A percentile compares a stretch with the other conserved stretches of the same genome.
Evolutionary conservation across 2,797 vertebrate species (phyloP).

Genomic region (Avahi laniger): DNA sequence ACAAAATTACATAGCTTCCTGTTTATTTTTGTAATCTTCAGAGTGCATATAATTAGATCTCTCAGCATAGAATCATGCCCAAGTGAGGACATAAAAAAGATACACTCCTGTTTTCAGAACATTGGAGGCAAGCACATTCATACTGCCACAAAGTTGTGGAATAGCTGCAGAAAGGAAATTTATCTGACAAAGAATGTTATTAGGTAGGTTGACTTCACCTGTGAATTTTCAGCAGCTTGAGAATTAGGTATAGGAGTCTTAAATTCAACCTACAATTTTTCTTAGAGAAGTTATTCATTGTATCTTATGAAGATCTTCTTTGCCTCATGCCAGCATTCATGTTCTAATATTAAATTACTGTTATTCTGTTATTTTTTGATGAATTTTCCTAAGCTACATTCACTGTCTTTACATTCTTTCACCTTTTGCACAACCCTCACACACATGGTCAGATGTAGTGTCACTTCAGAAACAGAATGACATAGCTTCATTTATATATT

Average conservation of each 20-base stretch:
- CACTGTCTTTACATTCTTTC: background rate
- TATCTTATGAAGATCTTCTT: constrained; percentile 23
- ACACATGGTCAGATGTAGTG: background rate
- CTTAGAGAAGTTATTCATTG: background rate
- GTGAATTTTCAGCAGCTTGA: constrained; percentile 16
- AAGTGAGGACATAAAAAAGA: background rate
- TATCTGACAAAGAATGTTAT: constrained; percentile 29
- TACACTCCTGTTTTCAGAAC: constrained; percentile 37
- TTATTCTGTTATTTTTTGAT: background rate
- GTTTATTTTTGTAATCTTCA: constrained; percentile 53
- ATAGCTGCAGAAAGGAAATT: background rate
- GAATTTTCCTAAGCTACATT: background rate
- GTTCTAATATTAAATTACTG: background rate
- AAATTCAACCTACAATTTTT: constrained; percentile 35
- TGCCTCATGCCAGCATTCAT: background rate
- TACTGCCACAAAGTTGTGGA: background rate
- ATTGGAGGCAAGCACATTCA: constrained; percentile 42
- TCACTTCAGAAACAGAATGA: background rate
- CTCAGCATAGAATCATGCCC: constrained; percentile 6
- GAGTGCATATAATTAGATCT: constrained; percentile 30
- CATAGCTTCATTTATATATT: background rate
- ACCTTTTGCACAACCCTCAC: background rate
- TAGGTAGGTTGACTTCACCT: constrained; percentile 36
- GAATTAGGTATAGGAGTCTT: background rate
- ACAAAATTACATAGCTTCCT: constrained; percentile 73